Evolutionary conservation across 2,888 invertebrate species (phyloP).

Genomic region (Acrocyrtus sp.): DNA sequence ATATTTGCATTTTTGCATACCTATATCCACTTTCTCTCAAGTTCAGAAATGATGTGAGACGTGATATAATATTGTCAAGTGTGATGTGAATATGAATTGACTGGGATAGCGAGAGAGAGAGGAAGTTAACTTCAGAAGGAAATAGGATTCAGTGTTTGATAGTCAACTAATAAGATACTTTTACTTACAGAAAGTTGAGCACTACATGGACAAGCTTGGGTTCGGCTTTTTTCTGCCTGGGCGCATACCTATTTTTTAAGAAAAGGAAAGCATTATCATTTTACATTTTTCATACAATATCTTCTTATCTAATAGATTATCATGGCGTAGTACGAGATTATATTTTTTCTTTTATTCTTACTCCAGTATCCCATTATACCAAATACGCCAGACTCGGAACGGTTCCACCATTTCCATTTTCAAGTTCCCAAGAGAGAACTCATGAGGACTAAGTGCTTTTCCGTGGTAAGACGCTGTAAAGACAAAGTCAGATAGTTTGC

Average conservation of each 20-base stretch:
- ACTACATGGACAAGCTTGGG: constrained; percentile 68
- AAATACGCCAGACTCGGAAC: constrained; percentile 72
- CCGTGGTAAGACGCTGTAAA: constrained; percentile 37
- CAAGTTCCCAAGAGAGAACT: constrained; percentile 66
- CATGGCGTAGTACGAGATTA: background rate
- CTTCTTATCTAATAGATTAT: no score
- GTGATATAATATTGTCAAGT: background rate
- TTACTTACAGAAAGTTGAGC: constrained; percentile 74
- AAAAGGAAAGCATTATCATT: constrained; percentile 5
- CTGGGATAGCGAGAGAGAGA: constrained; percentile 10
- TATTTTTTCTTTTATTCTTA: constrained; percentile 59
- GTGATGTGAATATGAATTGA: constrained; percentile 28
- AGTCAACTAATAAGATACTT: background rate
- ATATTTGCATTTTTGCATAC: no score
- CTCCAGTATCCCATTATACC: constrained; percentile 75
- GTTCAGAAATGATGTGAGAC: no score
- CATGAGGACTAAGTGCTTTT: constrained; percentile 21
- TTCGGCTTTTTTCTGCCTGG: constrained; percentile 7
- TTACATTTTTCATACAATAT: background rate
- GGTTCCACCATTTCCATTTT: constrained; percentile 74
- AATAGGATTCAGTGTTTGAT: no score
- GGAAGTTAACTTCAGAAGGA: background rate
- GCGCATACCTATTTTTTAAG: constrained; percentile 27
- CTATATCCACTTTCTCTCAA: no score
- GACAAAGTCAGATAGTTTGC: background rate